These are phyloP conservation scores for Gadus macrocephalus DNA, from an alignment of 2,113 vertebrate genomes.

Conservation along the genomic window DNA sequence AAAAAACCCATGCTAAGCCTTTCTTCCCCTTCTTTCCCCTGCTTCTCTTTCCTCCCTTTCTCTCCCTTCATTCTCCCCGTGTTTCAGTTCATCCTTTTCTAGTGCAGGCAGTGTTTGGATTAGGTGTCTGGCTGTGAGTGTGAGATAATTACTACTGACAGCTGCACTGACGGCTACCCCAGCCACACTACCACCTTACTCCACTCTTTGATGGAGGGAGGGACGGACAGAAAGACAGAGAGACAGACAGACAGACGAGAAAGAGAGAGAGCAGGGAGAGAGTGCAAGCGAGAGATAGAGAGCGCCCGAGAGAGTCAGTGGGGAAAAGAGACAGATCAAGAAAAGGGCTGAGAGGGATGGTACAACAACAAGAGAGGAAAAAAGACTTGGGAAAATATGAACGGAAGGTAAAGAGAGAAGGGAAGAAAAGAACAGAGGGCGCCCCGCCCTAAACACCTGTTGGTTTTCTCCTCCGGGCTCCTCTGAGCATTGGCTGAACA, in stretches of 20 bases:
- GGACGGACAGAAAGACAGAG: neutral
- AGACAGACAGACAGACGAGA: conserved; percentile 17
- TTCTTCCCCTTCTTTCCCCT: conserved; percentile 41
- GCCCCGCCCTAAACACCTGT: neutral
- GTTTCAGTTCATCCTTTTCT: conserved; percentile 57
- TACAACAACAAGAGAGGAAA: too few species aligned
- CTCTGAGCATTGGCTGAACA: conserved; percentile 59
- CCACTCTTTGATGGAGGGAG: conserved; percentile 76
- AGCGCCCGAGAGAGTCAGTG: too few species aligned
- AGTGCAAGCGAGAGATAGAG: too few species aligned
- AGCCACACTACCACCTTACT: conserved; percentile 80
- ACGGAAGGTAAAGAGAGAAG: too few species aligned
- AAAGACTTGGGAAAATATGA: too few species aligned
- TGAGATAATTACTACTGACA: conserved; percentile 98
- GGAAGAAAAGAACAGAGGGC: too few species aligned
- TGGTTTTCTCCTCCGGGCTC: too few species aligned
- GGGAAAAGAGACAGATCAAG: too few species aligned
- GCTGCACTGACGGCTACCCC: conserved; percentile 90
- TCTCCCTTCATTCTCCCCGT: conserved; percentile 55
- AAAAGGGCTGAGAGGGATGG: too few species aligned
- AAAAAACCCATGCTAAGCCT: conserved; percentile 36
- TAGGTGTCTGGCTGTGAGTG: conserved; percentile 70
- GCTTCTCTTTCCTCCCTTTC: conserved; percentile 42
- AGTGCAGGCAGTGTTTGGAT: conserved; percentile 69
- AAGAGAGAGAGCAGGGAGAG: too few species aligned